These are phyloP conservation scores for Triplophysa tibetana DNA, from an alignment of 2,113 vertebrate genomes.

Conservation along the genomic window DNA sequence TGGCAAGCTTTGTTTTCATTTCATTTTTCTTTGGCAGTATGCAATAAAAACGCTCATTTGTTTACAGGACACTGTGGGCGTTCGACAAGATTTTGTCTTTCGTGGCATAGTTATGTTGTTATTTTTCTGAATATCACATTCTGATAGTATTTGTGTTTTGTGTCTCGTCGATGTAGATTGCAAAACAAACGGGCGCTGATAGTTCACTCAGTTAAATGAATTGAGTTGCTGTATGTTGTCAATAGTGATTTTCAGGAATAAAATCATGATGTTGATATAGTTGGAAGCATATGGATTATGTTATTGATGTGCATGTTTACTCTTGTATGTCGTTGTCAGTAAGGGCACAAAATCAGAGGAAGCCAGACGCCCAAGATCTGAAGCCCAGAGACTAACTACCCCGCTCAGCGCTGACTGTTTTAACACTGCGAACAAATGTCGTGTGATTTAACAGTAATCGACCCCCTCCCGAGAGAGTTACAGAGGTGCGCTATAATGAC, in stretches of 20 bases:
- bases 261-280: constrained; percentile 5
- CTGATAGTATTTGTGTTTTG: constrained; percentile 5
- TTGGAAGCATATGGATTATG: constrained; percentile 10
- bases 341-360: constrained; percentile 39
- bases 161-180: not conserved
- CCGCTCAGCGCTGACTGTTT: constrained; percentile 58
- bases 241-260: constrained; percentile 1
- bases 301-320: constrained; percentile 1
- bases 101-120: not conserved
- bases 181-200: not conserved
- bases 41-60: constrained; percentile 23
- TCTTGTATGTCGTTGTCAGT: constrained; percentile 45
- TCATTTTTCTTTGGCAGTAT: constrained; percentile 21
- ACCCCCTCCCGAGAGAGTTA: constrained; percentile 56
- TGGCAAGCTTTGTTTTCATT: constrained; percentile 26
- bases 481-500: constrained; percentile 49
- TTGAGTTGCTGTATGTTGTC: not conserved
- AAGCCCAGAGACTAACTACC: constrained; percentile 41
- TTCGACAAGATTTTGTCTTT: constrained; percentile 38
- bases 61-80: constrained; percentile 26
- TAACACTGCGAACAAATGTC: constrained; percentile 62
- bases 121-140: not conserved
- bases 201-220: not conserved
- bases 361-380: not conserved
- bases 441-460: constrained; percentile 65